Conservation (phyloP, 2,888 invertebrate genomes). For the Sipha maydis region DNA sequence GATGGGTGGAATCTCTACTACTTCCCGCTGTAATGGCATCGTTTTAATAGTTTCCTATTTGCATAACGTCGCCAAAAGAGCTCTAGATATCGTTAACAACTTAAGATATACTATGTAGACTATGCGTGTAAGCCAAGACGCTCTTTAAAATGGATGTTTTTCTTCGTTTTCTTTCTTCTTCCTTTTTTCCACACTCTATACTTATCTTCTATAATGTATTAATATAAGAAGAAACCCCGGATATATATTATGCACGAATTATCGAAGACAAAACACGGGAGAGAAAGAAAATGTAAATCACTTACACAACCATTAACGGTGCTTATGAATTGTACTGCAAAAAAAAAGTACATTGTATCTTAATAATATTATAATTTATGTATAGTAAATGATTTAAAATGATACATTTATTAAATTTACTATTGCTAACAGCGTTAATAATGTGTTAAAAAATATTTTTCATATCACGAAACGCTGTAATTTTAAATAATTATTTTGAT, state of each 20-base stretch:
- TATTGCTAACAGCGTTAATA: background rate
- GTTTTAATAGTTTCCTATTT: constrained; percentile 61
- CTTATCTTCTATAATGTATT: background rate
- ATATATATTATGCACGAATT: background rate
- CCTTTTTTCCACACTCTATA: background rate
- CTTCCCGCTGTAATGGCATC: constrained; percentile 25
- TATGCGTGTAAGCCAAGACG: background rate
- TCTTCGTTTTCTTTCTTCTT: background rate
- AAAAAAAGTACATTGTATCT: background rate
- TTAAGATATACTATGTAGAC: constrained; percentile 27
- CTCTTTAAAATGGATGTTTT: background rate
- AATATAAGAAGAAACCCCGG: background rate
- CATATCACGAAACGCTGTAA: too few relatives aligned
- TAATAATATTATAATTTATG: background rate
- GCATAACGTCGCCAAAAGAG: constrained; percentile 60
- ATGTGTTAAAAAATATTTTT: too few relatives aligned
- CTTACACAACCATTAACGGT: background rate
- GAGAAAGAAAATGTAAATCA: background rate
- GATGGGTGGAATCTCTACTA: background rate
- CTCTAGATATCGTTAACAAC: constrained; percentile 56
- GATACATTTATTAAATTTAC: background rate
- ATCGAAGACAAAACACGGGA: background rate
- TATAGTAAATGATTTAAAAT: background rate
- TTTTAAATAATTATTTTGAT: too few relatives aligned
- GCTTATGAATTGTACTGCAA: background rate